Evolutionary conservation across 2,113 vertebrate species (phyloP).

Genomic region (Siniperca knerii): DNA sequence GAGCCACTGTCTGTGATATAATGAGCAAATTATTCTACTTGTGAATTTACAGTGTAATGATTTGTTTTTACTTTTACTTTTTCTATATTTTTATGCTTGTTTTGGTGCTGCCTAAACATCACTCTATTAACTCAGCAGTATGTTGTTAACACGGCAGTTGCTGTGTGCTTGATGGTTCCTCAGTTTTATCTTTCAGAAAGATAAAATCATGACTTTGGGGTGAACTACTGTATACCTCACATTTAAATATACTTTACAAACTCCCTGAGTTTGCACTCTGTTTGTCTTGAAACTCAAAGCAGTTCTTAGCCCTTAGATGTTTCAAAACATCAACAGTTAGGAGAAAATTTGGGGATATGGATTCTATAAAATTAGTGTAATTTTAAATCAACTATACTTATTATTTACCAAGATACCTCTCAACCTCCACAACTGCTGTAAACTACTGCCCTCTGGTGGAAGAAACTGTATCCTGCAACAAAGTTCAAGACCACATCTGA

Average conservation of each 20-base stretch:
- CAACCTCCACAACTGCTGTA: constrained; percentile 4
- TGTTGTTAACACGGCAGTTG: neutral
- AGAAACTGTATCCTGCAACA: neutral
- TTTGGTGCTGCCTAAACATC: neutral
- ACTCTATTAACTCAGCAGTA: neutral
- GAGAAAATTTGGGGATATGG: neutral
- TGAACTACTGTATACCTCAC: neutral
- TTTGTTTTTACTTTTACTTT: neutral
- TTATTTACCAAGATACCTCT: no score
- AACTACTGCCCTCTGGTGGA: constrained; percentile 67
- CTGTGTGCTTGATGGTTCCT: constrained; percentile 1
- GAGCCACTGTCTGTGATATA: neutral
- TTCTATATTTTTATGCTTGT: neutral
- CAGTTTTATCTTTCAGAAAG: constrained; percentile 11
- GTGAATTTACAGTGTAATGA: neutral
- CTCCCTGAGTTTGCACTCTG: neutral
- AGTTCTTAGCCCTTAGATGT: no score
- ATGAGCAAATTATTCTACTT: neutral
- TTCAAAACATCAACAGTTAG: neutral
- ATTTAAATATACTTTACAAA: neutral
- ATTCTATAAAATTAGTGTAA: neutral
- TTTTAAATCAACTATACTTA: neutral
- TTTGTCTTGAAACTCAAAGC: neutral
- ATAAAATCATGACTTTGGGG: neutral
- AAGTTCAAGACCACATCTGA: neutral